Percentiles rank a stretch among this genome's conserved stretches.
phyloP scores from a whole-genome alignment of 2,797 vertebrate genomes.

The Muscicapa comitata region DNA sequence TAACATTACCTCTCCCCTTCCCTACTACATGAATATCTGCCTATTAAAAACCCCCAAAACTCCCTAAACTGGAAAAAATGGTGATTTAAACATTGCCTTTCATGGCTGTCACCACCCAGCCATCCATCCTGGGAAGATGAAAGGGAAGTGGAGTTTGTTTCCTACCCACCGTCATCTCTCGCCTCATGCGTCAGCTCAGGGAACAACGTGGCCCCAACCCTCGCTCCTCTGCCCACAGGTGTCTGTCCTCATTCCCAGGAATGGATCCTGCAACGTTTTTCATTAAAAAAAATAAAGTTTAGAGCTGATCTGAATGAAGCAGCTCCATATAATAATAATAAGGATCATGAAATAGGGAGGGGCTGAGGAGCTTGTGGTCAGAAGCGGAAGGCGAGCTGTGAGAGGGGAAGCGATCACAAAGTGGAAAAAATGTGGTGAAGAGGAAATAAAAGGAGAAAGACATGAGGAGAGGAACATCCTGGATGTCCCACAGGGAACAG shows the following conservation, averaged over 20 bases:
- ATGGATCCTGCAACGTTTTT: neutral
- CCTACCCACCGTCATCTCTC: neutral
- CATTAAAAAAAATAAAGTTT: neutral
- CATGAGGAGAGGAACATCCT: accelerated
- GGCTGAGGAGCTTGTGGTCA: accelerated
- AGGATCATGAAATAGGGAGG: accelerated
- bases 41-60: neutral
- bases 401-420: neutral
- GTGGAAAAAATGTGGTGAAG: neutral
- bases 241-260: constrained; percentile 1
- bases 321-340: accelerated
- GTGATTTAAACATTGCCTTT: neutral
- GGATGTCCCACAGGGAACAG: accelerated
- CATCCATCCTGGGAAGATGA: accelerated
- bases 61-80: accelerated
- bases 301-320: neutral
- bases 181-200: neutral
- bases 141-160: neutral
- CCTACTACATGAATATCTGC: neutral
- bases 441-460: neutral
- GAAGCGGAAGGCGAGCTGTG: accelerated
- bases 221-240: neutral
- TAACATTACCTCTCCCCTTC: neutral
- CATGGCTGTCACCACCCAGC: neutral
- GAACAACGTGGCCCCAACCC: neutral